phyloP scores from a whole-genome alignment of 2,113 vertebrate species.

The Poicephalus meyeri region DNA sequence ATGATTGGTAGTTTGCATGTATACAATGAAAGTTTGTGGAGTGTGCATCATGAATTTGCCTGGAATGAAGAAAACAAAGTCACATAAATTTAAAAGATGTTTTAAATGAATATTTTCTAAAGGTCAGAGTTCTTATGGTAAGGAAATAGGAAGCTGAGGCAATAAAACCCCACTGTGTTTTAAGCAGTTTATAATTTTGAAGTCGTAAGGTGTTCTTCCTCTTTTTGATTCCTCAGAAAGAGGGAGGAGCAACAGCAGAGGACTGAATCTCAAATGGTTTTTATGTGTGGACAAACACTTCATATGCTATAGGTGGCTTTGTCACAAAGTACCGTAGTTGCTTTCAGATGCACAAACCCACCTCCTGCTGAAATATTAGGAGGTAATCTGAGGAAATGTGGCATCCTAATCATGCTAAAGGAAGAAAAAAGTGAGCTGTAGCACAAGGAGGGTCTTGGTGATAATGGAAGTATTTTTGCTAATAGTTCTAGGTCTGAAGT shows the following conservation, averaged over 20 bases:
- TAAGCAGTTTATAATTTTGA: background rate
- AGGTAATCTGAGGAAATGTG: background rate
- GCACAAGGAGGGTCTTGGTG: background rate
- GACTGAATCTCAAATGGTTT: background rate
- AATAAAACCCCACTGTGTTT: background rate
- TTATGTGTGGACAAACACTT: background rate
- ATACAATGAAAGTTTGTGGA: background rate
- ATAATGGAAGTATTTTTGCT: background rate
- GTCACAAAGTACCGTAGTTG: background rate
- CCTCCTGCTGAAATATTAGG: background rate
- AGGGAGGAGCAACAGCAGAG: background rate
- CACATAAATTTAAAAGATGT: background rate
- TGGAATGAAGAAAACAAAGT: background rate
- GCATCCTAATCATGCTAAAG: background rate
- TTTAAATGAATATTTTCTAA: background rate
- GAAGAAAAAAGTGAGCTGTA: background rate
- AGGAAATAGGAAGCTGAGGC: background rate
- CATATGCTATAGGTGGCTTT: fast-evolving
- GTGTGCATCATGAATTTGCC: background rate
- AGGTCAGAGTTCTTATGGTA: background rate
- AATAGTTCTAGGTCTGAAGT: background rate
- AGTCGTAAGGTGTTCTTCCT: background rate
- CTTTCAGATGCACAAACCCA: background rate
- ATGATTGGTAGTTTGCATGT: background rate
- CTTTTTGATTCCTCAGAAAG: background rate